Evolutionary conservation across 2,113 vertebrate species (phyloP).

Genomic region (Loxodonta africana): DNA sequence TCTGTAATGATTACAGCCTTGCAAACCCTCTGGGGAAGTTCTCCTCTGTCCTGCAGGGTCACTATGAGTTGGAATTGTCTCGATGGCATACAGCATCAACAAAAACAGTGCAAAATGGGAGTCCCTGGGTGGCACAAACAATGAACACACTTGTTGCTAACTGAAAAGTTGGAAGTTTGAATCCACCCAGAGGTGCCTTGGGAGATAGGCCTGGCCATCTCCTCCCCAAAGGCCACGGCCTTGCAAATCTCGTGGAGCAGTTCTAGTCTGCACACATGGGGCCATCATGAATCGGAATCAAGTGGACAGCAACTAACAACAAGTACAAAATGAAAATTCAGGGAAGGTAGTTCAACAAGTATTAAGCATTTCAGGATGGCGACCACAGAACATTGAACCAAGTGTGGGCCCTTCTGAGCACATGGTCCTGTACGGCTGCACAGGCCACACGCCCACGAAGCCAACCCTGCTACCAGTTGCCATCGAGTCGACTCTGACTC

Average conservation of each 20-base stretch:
- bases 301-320: too few species aligned
- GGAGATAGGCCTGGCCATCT: background rate
- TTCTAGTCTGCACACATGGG: too few species aligned
- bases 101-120: too few species aligned
- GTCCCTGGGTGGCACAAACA: background rate
- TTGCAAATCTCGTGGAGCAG: too few species aligned
- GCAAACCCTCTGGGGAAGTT: background rate
- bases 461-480: background rate
- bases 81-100: too few species aligned
- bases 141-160: too few species aligned
- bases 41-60: too few species aligned
- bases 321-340: background rate
- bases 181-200: background rate
- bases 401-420: accelerated
- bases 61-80: too few species aligned
- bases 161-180: too few species aligned
- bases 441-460: background rate
- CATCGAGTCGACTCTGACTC: too few species aligned
- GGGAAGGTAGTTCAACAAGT: background rate
- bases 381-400: accelerated
- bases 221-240: too few species aligned
- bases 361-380: background rate
- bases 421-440: accelerated
- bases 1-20: background rate
- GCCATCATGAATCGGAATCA: too few species aligned